Evolutionary conservation across 1,140 invertebrate genomes (phyloP), one percentile per base, ranked within the genome.

Genomic region (Drosophila varians): DNA sequence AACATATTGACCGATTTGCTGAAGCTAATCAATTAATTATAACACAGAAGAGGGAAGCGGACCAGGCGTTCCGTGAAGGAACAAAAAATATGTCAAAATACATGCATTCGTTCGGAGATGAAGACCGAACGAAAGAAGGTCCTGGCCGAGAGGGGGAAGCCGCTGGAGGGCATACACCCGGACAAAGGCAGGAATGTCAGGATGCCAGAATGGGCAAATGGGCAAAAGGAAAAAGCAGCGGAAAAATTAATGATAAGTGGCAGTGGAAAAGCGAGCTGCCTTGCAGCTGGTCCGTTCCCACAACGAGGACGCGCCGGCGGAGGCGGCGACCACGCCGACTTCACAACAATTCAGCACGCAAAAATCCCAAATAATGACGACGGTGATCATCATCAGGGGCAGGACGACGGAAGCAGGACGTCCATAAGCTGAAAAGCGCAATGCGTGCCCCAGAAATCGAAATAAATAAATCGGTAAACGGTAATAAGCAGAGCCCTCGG

Each of bases 171-270:
- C 19, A 43, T n/a, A n/a, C 11, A 14, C 34, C 21, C 62, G 42
- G 57, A 60, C 40, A 66, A 79, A 64, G 72, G 73, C 73, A 54
- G 54, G 52, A 89, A 74, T 86, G 86, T 89, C 84, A 77, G 79
- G 73, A 86, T 89, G 79, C 84, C 86, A 89, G 72, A 61, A 61
- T 71, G 69, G 58, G 76, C 68, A 58, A 74, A 68, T 31, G 28
- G 11, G 28, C 28, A 31, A 31, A 31, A 31, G 28, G 66, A 31
- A 64, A 72, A 88, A 70, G 79, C 75, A 78, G 57, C 72, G 60
- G 82, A 87, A 86, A 88, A 86, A 89, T 89, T 89, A 89, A 89
- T 89, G 84, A 89, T 89, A 89, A 89, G 79, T 86, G 76, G 71
- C 76, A 69, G 61, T 38, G 66, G 57, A 45, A 38, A 47, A 54